A percentile compares a stretch with the other conserved stretches of the same genome.
Conservation (phyloP, 2,797 vertebrate genomes). For the Valencia hispanica region DNA sequence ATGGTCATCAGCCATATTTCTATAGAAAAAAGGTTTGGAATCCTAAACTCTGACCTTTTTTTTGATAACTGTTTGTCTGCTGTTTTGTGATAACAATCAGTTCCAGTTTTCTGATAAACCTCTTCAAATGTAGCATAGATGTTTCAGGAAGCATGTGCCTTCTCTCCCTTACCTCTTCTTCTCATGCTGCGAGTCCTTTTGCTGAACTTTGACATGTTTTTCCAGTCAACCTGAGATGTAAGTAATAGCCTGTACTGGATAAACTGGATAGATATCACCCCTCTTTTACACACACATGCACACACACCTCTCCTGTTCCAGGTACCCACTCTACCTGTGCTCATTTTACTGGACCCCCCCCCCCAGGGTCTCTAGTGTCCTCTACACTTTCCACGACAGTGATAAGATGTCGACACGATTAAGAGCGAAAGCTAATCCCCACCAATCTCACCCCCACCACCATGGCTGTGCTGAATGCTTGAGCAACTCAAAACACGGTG, state of each 20-base stretch:
- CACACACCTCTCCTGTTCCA: slow-evolving; percentile 2
- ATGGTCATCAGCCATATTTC: not conserved
- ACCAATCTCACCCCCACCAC: slow-evolving; percentile 72
- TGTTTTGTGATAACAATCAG: not conserved
- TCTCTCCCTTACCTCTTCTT: not conserved
- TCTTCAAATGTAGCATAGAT: not conserved
- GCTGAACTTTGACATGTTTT: slow-evolving; percentile 57
- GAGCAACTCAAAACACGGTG: slow-evolving; percentile 83
- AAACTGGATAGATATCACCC: slow-evolving; percentile 60
- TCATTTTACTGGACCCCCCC: slow-evolving; percentile 61
- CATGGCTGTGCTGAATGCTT: slow-evolving; percentile 83
- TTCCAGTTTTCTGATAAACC: not conserved
- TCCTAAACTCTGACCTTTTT: not conserved
- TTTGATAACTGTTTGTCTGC: not conserved
- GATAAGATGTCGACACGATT: slow-evolving; percentile 93
- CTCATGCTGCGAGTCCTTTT: not conserved
- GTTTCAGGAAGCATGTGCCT: not conserved
- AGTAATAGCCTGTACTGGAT: slow-evolving; percentile 73
- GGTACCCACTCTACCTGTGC: slow-evolving; percentile 40
- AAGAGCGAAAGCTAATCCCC: slow-evolving; percentile 91
- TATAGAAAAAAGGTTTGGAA: too few species aligned
- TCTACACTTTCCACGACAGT: slow-evolving; percentile 84
- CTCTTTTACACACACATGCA: not conserved
- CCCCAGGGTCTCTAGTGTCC: slow-evolving; percentile 81
- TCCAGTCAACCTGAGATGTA: slow-evolving; percentile 79